Evolutionary conservation across 2,797 vertebrate species (phyloP).

Genomic region (Botia kubotai): DNA sequence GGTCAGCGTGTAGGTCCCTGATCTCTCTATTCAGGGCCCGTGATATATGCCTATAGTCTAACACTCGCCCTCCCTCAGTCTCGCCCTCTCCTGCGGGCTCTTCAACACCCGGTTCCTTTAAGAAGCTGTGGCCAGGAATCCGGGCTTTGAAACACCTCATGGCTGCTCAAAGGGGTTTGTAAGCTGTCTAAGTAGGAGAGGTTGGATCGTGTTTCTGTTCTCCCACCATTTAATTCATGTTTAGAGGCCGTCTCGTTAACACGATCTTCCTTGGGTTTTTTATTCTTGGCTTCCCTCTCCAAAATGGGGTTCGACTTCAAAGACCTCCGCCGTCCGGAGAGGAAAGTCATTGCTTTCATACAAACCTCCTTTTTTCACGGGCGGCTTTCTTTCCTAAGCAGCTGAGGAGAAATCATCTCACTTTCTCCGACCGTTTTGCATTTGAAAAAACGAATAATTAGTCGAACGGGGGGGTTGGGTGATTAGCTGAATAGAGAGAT

Average conservation of each 20-base stretch:
- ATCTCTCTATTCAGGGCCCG: conserved; percentile 72
- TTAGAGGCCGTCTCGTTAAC: conserved; percentile 84
- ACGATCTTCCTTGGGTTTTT: conserved; percentile 77
- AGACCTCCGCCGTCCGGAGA: conserved; percentile 72
- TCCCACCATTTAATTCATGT: conserved; percentile 83
- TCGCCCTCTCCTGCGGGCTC: conserved; percentile 62
- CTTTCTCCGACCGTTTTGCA: conserved; percentile 81
- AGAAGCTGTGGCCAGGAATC: conserved; percentile 79
- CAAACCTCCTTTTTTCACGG: conserved; percentile 60
- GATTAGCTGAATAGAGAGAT: conserved; percentile 52
- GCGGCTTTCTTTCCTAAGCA: conserved; percentile 65
- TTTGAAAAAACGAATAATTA: conserved; percentile 84
- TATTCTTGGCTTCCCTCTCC: conserved; percentile 35
- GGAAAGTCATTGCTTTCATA: conserved; percentile 81
- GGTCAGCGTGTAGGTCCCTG: conserved; percentile 80
- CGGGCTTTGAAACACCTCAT: conserved; percentile 76
- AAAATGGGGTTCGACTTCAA: conserved; percentile 74
- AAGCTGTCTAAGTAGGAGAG: conserved; percentile 76
- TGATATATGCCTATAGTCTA: conserved; percentile 77
- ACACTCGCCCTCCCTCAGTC: conserved; percentile 56
- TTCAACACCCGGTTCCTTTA: conserved; percentile 76
- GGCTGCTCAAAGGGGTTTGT: conserved; percentile 77
- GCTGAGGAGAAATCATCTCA: conserved; percentile 82
- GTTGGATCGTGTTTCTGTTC: conserved; percentile 81
- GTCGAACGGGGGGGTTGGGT: conserved; percentile 67